Percentiles rank a stretch among this genome's conserved stretches.
phyloP scores from a whole-genome alignment of 2,113 vertebrate species.

The Hucho hucho region DNA sequence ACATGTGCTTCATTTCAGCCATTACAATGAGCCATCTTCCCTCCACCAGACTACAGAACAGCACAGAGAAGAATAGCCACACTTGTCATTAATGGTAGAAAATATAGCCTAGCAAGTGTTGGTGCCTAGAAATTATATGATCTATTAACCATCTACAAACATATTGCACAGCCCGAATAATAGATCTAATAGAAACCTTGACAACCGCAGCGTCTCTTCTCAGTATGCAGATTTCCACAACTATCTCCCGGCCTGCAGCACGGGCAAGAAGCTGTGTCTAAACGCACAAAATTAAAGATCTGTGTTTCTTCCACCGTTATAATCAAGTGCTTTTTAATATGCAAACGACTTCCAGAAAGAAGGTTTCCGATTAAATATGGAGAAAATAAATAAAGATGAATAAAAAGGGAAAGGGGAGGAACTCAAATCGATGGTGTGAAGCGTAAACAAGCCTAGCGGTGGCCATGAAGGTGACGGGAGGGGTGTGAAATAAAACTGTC shows the following conservation, averaged over 20 bases:
- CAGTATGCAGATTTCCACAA: slow-evolving; percentile 76
- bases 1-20: no score
- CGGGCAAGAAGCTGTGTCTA: slow-evolving; percentile 70
- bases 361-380: slow-evolving; percentile 63
- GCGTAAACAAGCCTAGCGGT: slow-evolving; percentile 55
- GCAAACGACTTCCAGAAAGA: slow-evolving; percentile 62
- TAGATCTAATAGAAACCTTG: slow-evolving; percentile 48
- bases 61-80: no score
- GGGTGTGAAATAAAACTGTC: slow-evolving; percentile 63
- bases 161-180: slow-evolving; percentile 65
- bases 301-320: slow-evolving; percentile 62
- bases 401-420: slow-evolving; percentile 47
- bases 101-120: no score
- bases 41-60: no score
- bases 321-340: slow-evolving; percentile 72
- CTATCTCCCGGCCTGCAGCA: slow-evolving; percentile 65
- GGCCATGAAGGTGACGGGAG: slow-evolving; percentile 47
- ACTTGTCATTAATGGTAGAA: no score
- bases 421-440: slow-evolving; percentile 60
- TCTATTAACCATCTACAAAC: slow-evolving; percentile 4
- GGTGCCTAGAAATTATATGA: no score
- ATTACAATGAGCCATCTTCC: no score
- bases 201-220: slow-evolving; percentile 51
- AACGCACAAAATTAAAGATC: slow-evolving; percentile 77
- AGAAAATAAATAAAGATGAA: slow-evolving; percentile 59